Conservation (phyloP, 2,113 vertebrate genomes). For the Nannobrachium achirus region DNA sequence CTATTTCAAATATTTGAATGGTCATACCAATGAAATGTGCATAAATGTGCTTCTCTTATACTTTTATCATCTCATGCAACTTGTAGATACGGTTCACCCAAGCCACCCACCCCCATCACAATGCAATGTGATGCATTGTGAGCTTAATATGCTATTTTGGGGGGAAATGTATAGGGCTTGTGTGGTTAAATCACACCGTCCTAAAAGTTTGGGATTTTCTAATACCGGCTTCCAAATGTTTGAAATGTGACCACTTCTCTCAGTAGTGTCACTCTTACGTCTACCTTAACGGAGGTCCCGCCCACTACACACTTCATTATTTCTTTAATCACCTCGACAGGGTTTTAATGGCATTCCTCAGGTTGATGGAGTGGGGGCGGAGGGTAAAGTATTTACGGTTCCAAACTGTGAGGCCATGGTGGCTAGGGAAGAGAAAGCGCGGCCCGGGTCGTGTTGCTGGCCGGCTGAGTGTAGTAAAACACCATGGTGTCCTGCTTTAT, state of each 20-base stretch:
- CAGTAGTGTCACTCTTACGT: neutral
- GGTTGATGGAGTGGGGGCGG: constrained; percentile 34
- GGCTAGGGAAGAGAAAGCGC: constrained; percentile 37
- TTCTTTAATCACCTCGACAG: constrained; percentile 45
- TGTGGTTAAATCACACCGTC: too few relatives aligned
- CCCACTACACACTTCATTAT: constrained; percentile 40
- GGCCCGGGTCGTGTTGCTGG: constrained; percentile 54
- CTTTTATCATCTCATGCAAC: too few relatives aligned
- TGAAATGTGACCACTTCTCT: neutral
- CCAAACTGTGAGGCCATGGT: constrained; percentile 45
- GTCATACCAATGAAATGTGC: too few relatives aligned
- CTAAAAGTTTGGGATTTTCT: too few relatives aligned
- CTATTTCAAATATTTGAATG: too few relatives aligned
- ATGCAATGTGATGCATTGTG: too few relatives aligned
- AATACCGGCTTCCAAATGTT: too few relatives aligned
- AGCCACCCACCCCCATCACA: too few relatives aligned
- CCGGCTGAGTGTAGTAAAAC: constrained; percentile 50
- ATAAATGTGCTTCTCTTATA: too few relatives aligned
- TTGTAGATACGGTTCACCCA: too few relatives aligned
- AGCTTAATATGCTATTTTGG: too few relatives aligned
- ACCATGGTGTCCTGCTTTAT: constrained; percentile 64
- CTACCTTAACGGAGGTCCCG: neutral
- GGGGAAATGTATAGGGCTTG: too few relatives aligned
- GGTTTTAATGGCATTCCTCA: constrained; percentile 59
- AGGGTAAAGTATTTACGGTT: constrained; percentile 62